Conservation (phyloP, 2,113 vertebrate species). For the Caretta caretta region DNA sequence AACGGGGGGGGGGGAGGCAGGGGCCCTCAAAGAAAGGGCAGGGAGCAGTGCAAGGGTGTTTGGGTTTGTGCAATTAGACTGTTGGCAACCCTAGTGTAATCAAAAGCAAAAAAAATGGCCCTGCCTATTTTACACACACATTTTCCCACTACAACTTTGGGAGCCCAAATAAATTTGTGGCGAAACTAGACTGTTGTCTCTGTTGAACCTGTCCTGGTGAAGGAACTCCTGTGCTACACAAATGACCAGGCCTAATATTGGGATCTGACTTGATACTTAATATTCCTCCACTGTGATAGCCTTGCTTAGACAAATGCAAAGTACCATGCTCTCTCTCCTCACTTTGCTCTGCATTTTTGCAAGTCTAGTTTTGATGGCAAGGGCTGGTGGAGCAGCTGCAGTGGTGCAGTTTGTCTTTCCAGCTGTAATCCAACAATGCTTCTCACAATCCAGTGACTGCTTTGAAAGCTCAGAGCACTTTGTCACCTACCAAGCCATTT, state of each 20-base stretch:
- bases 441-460: not conserved
- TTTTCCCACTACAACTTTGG: not conserved
- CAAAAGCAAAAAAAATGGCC: not conserved
- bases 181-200: not conserved
- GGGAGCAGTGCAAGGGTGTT: no score
- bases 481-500: not conserved
- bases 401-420: not conserved
- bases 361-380: not conserved
- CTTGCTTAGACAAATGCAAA: not conserved
- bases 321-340: accelerated
- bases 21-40: no score
- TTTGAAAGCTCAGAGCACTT: not conserved
- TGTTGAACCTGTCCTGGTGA: not conserved
- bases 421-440: not conserved
- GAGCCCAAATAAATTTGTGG: not conserved
- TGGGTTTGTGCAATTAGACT: no score
- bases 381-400: not conserved
- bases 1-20: no score
- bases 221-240: not conserved
- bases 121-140: not conserved
- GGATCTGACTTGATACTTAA: accelerated
- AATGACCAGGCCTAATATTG: not conserved
- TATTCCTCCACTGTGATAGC: not conserved
- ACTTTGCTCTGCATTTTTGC: not conserved
- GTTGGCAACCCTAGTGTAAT: not conserved